Conservation (phyloP, 2,888 invertebrate species). For the Morinoia aosen region DNA sequence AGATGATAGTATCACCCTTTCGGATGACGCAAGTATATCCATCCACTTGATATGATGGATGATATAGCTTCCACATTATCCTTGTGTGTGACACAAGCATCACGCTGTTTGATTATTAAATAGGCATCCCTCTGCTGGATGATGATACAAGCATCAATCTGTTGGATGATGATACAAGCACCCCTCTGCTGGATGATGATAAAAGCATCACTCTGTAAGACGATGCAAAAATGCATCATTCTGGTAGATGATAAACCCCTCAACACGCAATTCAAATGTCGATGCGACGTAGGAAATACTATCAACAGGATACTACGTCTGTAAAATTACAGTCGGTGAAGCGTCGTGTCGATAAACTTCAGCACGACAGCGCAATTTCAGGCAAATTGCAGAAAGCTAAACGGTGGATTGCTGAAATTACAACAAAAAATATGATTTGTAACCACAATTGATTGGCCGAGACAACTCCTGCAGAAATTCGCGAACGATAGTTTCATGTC, state of each 20-base stretch:
- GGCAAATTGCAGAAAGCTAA: not conserved
- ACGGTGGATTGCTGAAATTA: not conserved
- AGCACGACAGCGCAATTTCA: not conserved
- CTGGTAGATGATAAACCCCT: not conserved
- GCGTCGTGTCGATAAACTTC: not conserved
- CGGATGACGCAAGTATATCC: not conserved
- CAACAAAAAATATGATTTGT: not conserved
- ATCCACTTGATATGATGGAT: not conserved
- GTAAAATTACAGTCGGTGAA: not conserved
- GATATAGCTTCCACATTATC: too few relatives aligned
- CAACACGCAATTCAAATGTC: not conserved
- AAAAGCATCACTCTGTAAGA: not conserved
- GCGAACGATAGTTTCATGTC: not conserved
- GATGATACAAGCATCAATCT: not conserved
- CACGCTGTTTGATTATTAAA: too few relatives aligned
- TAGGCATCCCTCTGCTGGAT: too few relatives aligned
- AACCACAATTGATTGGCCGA: not conserved
- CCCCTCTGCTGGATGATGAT: not conserved
- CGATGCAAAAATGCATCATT: not conserved
- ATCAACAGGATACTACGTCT: not conserved
- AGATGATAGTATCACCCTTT: too few relatives aligned
- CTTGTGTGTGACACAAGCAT: too few relatives aligned
- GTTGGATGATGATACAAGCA: not conserved
- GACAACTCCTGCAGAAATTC: not conserved
- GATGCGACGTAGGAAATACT: not conserved